Evolutionary conservation across 2,113 vertebrate genomes (phyloP).

Genomic region (Acanthisitta chloris): DNA sequence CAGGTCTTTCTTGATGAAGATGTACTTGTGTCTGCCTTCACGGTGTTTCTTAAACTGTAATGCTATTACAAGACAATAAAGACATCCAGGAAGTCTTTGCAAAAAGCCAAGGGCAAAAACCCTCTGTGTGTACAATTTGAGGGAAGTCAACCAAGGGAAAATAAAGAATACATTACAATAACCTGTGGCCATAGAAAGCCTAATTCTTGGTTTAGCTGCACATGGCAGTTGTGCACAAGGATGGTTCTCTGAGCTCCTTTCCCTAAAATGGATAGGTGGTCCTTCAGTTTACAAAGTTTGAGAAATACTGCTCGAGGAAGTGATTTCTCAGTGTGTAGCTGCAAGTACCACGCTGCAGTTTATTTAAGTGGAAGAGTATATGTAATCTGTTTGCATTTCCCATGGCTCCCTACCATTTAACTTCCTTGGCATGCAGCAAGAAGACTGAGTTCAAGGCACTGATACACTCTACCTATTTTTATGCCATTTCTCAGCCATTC

Average conservation of each 20-base stretch:
- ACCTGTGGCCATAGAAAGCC: background rate
- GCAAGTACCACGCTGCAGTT: background rate
- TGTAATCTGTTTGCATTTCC: constrained; percentile 28
- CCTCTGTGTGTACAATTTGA: background rate
- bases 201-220: background rate
- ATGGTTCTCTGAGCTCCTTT: background rate
- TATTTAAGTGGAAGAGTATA: background rate
- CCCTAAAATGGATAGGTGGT: background rate
- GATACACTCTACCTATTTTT: background rate
- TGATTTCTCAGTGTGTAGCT: background rate
- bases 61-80: background rate
- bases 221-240: background rate
- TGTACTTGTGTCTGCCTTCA: background rate
- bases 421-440: background rate
- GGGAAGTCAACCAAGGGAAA: background rate
- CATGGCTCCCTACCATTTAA: background rate
- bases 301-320: background rate
- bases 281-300: background rate
- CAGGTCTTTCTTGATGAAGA: background rate
- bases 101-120: background rate
- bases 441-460: background rate
- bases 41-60: background rate
- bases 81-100: background rate
- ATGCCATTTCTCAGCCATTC: background rate
- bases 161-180: background rate